Base-by-base conservation (phyloP, 2,888 invertebrate genomes). In the Caprella mutica region DNA sequence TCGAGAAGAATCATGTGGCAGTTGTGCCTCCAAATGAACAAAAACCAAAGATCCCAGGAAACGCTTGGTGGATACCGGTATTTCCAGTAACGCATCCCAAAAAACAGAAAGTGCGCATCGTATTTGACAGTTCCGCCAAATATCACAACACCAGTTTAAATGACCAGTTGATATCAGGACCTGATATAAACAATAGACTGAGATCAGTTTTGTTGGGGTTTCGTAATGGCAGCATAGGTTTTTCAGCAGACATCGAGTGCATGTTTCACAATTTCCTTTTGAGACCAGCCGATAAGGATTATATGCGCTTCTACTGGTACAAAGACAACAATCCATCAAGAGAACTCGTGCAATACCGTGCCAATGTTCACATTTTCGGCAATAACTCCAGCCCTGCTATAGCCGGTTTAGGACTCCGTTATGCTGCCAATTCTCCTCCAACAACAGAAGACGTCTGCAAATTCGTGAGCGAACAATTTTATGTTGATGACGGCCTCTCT, bases 181-280 rank as follows among this genome's bases (percentile, higher is more conserved):
- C 50, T 2, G 50, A 48, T 29, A 24, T 27, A 26, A 48, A 48
- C 50, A 48, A 48, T 30, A 48, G 21, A 6, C 27, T 48, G 17
- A 19, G 33, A 4, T 24, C 14, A 14, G 50, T 48, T 5, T 21
- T 48, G 5, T 12, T 27, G 19, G 12, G 50, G 14, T 48, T 48
- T 21, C 19, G 50, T 4, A 29, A 48, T 14, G 50, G 50, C 12
- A 29, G 14, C 6, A 17, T 40, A 40, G 40, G 40, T 19, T 40
- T 40, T 21, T n/a, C 21, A 5, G 40, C 40, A 17, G 33, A 48
- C 21, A 21, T 40, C 6, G 12, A 40, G 40, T 12, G 17, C 6
- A 40, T 40, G 40, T 40, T 40, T n/a, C 40, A 40, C 21, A 19
- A n/a, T 19, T 40, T 40, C 21, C 17, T 19, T 17, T n/a, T 40